Conservation (phyloP, 2,888 invertebrate genomes). For the Elmis aenea region DNA sequence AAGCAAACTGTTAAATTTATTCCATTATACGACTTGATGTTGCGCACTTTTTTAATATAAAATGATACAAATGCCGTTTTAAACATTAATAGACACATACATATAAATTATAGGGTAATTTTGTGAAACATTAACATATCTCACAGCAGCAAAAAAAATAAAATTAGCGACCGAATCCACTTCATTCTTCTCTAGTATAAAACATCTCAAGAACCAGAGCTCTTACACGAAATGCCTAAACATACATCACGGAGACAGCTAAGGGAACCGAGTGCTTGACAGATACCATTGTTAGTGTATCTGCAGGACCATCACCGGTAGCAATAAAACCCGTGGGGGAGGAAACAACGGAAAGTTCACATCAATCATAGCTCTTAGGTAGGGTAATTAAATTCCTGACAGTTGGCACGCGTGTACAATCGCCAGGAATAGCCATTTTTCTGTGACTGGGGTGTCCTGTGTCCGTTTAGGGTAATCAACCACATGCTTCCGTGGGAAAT, state of each 20-base stretch:
- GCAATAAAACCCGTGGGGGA: conserved; percentile 17
- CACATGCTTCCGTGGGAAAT: conserved; percentile 21
- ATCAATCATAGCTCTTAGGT: conserved; percentile 22
- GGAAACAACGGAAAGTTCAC: conserved; percentile 13
- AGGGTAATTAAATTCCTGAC: conserved; percentile 22
- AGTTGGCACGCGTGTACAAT: conserved; percentile 20
- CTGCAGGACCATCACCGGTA: conserved; percentile 16
- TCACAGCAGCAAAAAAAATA: no score
- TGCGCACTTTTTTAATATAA: no score
- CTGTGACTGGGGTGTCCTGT: conserved; percentile 9
- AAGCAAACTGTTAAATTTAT: no score
- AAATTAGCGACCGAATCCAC: no score
- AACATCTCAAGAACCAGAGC: no score
- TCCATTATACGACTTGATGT: no score
- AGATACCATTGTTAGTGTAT: conserved; percentile 12
- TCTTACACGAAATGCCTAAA: conserved; percentile 7
- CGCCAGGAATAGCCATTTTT: conserved; percentile 11
- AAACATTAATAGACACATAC: no score
- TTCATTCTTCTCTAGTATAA: no score
- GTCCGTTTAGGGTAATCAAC: conserved; percentile 8
- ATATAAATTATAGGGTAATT: no score
- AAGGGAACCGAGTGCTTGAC: conserved; percentile 6
- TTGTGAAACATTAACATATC: no score
- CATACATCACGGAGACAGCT: conserved; percentile 10
- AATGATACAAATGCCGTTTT: no score